Percentiles rank a stretch among this genome's conserved stretches.
phyloP scores from a whole-genome alignment of 2,888 invertebrate species.

The Drosophila recens region DNA sequence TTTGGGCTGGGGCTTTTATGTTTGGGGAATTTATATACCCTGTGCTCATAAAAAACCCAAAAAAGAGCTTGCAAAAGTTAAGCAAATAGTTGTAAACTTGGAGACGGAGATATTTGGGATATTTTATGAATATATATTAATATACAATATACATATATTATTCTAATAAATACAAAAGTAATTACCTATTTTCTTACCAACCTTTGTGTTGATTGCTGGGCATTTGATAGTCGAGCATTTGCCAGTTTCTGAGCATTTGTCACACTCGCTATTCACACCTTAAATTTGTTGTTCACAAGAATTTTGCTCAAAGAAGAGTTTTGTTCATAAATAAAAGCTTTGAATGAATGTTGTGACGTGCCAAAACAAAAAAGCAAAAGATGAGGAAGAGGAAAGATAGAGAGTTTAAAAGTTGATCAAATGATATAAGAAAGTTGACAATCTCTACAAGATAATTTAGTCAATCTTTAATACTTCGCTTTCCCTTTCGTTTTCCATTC shows the following conservation, averaged over 20 bases:
- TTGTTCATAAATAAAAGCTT: conserved; percentile 25
- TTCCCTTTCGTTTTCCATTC: conserved; percentile 44
- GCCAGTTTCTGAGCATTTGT: conserved; percentile 39
- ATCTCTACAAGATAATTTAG: conserved; percentile 20
- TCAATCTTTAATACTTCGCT: conserved; percentile 19
- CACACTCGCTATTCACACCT: conserved; percentile 69
- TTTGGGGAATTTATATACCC: conserved; percentile 23
- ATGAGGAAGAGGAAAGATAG: not conserved
- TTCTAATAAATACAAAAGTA: too few relatives aligned
- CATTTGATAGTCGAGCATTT: not conserved
- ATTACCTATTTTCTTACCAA: not conserved
- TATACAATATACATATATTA: too few relatives aligned
- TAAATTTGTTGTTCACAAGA: conserved; percentile 40
- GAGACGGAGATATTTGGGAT: too few relatives aligned
- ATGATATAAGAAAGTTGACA: conserved; percentile 59
- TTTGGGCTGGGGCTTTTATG: conserved; percentile 33
- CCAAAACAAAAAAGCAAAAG: conserved; percentile 1
- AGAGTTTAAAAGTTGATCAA: conserved; percentile 12
- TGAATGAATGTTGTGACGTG: conserved; percentile 13
- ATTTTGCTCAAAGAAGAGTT: conserved; percentile 32
- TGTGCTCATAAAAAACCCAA: not conserved
- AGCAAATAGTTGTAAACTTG: not conserved
- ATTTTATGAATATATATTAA: too few relatives aligned
- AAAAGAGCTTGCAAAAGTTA: not conserved
- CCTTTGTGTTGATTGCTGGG: not conserved